Evolutionary conservation across 2,888 invertebrate genomes (phyloP).

Genomic region (Agrochola macilenta): DNA sequence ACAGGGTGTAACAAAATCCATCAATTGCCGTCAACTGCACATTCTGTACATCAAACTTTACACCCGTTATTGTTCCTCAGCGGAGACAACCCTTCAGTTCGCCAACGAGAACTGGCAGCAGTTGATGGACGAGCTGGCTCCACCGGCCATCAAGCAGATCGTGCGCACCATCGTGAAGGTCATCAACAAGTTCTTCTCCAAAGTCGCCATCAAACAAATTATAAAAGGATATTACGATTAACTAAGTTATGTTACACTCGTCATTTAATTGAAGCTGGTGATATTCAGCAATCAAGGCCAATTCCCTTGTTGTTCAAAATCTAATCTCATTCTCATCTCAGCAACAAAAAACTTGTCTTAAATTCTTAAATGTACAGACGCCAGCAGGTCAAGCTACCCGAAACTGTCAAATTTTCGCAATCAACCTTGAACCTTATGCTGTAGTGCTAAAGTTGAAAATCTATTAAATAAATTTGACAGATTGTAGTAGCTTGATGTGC

Average conservation of each 20-base stretch:
- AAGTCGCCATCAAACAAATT: constrained; percentile 75
- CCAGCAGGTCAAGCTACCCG: too few relatives aligned
- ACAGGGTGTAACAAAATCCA: not conserved
- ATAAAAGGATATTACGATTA: constrained; percentile 73
- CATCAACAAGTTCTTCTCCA: constrained; percentile 86
- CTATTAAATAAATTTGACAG: too few relatives aligned
- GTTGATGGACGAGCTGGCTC: constrained; percentile 87
- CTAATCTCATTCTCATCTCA: not conserved
- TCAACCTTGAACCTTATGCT: too few relatives aligned
- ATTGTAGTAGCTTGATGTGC: too few relatives aligned
- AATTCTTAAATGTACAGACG: too few relatives aligned
- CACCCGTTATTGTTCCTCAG: constrained; percentile 66
- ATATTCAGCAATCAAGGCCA: not conserved
- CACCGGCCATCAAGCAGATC: constrained; percentile 87
- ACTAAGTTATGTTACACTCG: not conserved
- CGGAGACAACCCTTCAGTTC: constrained; percentile 84
- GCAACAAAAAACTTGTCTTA: not conserved
- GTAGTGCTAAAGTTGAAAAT: too few relatives aligned
- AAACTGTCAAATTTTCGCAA: too few relatives aligned
- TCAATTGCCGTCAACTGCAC: not conserved
- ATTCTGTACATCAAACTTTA: not conserved
- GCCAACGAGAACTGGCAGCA: constrained; percentile 88
- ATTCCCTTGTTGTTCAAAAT: not conserved
- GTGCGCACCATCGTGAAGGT: constrained; percentile 81
- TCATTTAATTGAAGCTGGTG: not conserved